Conservation (phyloP, 2,113 vertebrate species). For the Calyptommatus sinebrachiatus region DNA sequence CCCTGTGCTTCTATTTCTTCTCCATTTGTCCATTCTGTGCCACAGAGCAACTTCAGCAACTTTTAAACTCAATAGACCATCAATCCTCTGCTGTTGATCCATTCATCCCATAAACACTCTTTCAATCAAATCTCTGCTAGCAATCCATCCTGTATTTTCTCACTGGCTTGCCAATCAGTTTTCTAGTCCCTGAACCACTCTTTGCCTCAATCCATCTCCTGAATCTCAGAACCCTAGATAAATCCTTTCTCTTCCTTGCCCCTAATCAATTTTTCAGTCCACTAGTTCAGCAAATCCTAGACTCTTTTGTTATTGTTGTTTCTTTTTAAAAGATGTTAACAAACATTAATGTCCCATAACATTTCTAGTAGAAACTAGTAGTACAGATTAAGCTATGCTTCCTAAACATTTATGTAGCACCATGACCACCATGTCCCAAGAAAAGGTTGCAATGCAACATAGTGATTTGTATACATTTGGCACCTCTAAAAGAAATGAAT, state of each 20-base stretch:
- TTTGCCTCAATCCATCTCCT: slow-evolving; percentile 18
- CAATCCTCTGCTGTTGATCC: slow-evolving; percentile 1
- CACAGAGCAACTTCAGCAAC: slow-evolving; percentile 3
- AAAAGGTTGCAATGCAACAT: slow-evolving; percentile 16
- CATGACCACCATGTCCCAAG: slow-evolving; percentile 11
- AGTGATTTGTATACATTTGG: slow-evolving; percentile 38
- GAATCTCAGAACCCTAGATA: slow-evolving; percentile 22
- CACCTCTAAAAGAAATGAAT: slow-evolving; percentile 43
- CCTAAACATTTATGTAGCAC: slow-evolving; percentile 25
- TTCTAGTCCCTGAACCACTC: slow-evolving; percentile 22
- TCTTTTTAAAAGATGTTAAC: not conserved
- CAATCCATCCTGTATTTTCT: slow-evolving; percentile 27
- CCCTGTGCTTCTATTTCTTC: not conserved
- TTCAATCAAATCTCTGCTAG: slow-evolving; percentile 10
- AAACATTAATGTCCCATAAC: slow-evolving; percentile 13
- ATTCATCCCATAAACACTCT: slow-evolving; percentile 16
- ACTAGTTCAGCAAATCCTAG: slow-evolving; percentile 9
- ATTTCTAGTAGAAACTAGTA: not conserved
- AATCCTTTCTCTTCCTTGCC: slow-evolving; percentile 18
- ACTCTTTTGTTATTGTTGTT: not conserved
- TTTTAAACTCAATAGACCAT: slow-evolving; percentile 13
- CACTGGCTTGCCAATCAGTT: slow-evolving; percentile 27
- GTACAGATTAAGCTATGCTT: slow-evolving; percentile 19
- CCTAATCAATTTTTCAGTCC: slow-evolving; percentile 24
- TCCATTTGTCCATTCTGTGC: not conserved